phyloP scores from a whole-genome alignment of 2,113 vertebrate genomes.

The Echinops telfairi region DNA sequence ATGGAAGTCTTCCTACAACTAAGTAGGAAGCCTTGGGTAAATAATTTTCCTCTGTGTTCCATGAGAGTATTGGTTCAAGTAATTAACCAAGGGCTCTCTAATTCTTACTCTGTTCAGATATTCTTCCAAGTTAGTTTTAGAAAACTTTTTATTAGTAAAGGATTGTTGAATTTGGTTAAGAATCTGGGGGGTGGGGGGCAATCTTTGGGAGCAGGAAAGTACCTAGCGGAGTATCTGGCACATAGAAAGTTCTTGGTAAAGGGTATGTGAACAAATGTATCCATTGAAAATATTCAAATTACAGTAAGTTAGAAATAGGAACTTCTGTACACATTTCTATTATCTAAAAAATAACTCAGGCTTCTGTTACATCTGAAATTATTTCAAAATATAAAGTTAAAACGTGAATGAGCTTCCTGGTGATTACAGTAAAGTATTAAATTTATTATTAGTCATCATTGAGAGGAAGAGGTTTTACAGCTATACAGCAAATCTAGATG shows the following conservation, averaged over 20 bases:
- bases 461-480: neutral
- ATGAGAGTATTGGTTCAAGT: neutral
- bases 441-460: neutral
- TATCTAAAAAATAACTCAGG: neutral
- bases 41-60: slow-evolving; percentile 17
- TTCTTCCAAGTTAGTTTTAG: slow-evolving; percentile 47
- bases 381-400: neutral
- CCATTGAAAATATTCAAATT: slow-evolving; percentile 10
- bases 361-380: slow-evolving; percentile 7
- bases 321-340: slow-evolving; percentile 19
- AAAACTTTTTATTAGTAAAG: neutral
- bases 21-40: slow-evolving; percentile 13
- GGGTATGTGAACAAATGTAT: neutral
- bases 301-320: slow-evolving; percentile 34
- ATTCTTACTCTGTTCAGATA: slow-evolving; percentile 5
- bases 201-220: neutral
- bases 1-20: slow-evolving; percentile 30
- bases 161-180: neutral
- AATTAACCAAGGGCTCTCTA: neutral
- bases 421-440: neutral
- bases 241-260: neutral
- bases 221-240: neutral
- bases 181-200: neutral
- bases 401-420: neutral
- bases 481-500: neutral